Evolutionary conservation across 2,113 vertebrate genomes (phyloP).

Genomic region (Chamaea fasciata): DNA sequence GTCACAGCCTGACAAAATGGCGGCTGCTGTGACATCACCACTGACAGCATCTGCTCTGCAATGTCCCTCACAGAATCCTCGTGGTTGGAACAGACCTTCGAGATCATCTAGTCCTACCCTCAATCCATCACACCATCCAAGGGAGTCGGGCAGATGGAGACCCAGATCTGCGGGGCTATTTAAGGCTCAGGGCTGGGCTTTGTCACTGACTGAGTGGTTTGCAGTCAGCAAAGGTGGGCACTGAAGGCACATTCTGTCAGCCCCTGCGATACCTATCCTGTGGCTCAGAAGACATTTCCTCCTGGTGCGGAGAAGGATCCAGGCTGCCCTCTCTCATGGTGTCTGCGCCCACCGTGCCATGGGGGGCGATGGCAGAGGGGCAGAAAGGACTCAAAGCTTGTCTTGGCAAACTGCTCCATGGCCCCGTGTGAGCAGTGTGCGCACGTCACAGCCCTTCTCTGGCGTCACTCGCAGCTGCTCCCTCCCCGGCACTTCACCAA

Average conservation of each 20-base stretch:
- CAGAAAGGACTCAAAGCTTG: background rate
- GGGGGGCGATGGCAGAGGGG: background rate
- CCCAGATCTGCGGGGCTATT: background rate
- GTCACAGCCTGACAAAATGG: background rate
- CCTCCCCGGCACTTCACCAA: background rate
- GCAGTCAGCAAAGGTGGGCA: background rate
- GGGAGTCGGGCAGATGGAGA: background rate
- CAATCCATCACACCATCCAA: background rate
- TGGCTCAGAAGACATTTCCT: background rate
- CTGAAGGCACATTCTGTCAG: background rate
- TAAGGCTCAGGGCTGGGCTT: background rate
- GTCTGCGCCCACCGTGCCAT: background rate
- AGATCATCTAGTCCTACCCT: background rate
- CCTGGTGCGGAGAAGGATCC: background rate
- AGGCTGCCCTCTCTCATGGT: background rate
- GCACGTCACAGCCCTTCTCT: rapidly evolving
- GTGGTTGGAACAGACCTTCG: background rate
- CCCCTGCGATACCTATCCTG: rapidly evolving
- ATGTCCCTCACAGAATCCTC: background rate
- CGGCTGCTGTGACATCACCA: background rate
- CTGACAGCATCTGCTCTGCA: background rate
- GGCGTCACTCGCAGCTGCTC: background rate
- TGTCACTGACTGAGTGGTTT: background rate
- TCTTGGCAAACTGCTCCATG: background rate
- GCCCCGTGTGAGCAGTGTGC: rapidly evolving